Percentiles rank a stretch among this genome's conserved stretches.
phyloP scores from a whole-genome alignment of 1,140 invertebrate species.

The Eriocheir sinensis region DNA sequence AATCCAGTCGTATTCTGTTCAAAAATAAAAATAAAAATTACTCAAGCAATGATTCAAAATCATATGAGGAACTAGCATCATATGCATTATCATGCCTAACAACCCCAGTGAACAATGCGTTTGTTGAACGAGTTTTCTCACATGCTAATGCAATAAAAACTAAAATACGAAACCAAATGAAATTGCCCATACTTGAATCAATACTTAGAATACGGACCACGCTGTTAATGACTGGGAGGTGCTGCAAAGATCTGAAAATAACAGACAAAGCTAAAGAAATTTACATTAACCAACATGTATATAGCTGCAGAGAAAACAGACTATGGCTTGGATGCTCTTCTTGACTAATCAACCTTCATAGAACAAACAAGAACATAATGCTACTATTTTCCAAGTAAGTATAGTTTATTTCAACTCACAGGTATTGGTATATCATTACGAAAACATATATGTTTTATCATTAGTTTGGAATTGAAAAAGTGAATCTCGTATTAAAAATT shows the following conservation, averaged over 20 bases:
- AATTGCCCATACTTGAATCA: constrained; percentile 43
- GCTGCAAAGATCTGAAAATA: constrained; percentile 33
- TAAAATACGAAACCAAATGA: constrained; percentile 42
- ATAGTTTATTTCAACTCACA: too few species aligned
- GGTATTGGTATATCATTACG: too few species aligned
- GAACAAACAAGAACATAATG: too few species aligned
- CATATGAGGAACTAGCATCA: constrained; percentile 6
- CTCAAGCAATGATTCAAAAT: not conserved
- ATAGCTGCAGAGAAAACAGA: constrained; percentile 17
- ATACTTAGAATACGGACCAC: constrained; percentile 30
- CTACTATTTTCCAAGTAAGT: too few species aligned
- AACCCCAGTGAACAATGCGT: constrained; percentile 39
- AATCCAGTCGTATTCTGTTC: constrained; percentile 31
- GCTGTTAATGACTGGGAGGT: constrained; percentile 40
- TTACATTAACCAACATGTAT: not conserved
- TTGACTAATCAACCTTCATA: not conserved
- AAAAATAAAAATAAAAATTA: not conserved
- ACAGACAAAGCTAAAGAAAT: constrained; percentile 37
- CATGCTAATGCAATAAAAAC: constrained; percentile 48
- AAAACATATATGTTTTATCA: too few species aligned
- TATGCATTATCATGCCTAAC: constrained; percentile 37
- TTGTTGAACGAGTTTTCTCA: constrained; percentile 45
- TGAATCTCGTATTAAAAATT: too few species aligned
- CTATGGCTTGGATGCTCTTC: not conserved
- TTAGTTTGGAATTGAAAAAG: too few species aligned